These are phyloP conservation scores for Xiphophorus hellerii DNA, from an alignment of 2,113 vertebrate species.

Conservation along the genomic window DNA sequence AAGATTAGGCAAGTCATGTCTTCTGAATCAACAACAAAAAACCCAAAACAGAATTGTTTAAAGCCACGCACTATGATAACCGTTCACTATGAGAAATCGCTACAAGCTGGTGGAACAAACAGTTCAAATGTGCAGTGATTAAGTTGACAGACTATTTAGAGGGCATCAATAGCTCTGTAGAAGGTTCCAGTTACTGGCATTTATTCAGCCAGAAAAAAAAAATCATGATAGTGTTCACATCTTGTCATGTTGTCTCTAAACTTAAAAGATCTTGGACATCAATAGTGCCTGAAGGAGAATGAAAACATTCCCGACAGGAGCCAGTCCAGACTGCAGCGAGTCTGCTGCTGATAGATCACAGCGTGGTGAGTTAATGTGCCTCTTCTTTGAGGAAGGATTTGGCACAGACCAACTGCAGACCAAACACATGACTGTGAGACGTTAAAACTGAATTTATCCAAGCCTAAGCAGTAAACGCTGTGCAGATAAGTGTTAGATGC, in stretches of 20 bases:
- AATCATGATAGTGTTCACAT: slow-evolving; percentile 2
- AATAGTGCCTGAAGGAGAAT: slow-evolving; percentile 21
- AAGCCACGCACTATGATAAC: slow-evolving; percentile 24
- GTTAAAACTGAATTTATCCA: slow-evolving; percentile 46
- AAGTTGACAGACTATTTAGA: neutral
- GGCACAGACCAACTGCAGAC: slow-evolving; percentile 51
- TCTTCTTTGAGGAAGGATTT: slow-evolving; percentile 70
- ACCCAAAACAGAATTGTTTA: neutral
- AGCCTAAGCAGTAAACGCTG: slow-evolving; percentile 37
- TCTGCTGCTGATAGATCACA: slow-evolving; percentile 37
- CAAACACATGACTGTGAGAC: slow-evolving; percentile 66
- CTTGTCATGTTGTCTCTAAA: slow-evolving; percentile 31
- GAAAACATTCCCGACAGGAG: slow-evolving; percentile 52
- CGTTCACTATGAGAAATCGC: slow-evolving; percentile 31
- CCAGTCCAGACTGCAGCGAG: slow-evolving; percentile 44
- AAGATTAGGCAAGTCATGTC: slow-evolving; percentile 25
- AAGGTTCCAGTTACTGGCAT: neutral
- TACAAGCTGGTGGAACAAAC: slow-evolving; percentile 29
- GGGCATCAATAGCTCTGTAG: neutral
- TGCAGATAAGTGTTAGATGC: slow-evolving; percentile 28
- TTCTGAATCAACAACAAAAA: slow-evolving; percentile 24
- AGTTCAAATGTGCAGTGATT: neutral
- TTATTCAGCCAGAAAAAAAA: neutral
- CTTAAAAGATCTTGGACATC: slow-evolving; percentile 29
- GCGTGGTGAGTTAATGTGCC: slow-evolving; percentile 64